phyloP scores from a whole-genome alignment of 2,888 invertebrate species.

The Synergus japonicus region DNA sequence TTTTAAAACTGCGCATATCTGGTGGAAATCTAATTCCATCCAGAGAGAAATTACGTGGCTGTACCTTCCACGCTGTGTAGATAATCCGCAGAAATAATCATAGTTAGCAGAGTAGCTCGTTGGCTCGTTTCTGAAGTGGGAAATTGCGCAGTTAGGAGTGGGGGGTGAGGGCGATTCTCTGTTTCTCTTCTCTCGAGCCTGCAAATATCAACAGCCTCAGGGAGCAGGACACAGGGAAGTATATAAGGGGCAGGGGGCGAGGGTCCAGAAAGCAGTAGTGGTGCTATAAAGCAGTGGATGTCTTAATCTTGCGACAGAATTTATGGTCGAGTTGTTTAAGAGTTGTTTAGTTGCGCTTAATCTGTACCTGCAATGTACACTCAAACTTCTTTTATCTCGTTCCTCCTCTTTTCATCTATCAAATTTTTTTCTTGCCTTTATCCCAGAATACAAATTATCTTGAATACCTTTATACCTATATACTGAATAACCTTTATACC shows the following conservation, averaged over 20 bases:
- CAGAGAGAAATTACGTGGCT: slow-evolving; percentile 12
- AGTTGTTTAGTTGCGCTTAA: slow-evolving; percentile 70
- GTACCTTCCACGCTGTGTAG: not conserved
- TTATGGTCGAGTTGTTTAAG: slow-evolving; percentile 69
- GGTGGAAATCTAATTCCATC: slow-evolving; percentile 19
- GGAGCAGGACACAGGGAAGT: slow-evolving; percentile 48
- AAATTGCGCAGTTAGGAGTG: slow-evolving; percentile 45
- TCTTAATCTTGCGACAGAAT: slow-evolving; percentile 69
- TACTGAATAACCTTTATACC: no score
- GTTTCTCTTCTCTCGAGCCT: slow-evolving; percentile 45
- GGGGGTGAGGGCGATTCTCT: slow-evolving; percentile 36
- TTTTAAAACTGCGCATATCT: slow-evolving; percentile 6
- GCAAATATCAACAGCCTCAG: slow-evolving; percentile 46
- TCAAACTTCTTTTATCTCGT: slow-evolving; percentile 25
- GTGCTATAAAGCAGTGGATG: slow-evolving; percentile 53
- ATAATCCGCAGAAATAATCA: slow-evolving; percentile 40
- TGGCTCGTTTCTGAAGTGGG: slow-evolving; percentile 50
- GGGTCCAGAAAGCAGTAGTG: slow-evolving; percentile 44
- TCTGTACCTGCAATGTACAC: slow-evolving; percentile 62
- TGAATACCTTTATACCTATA: no score
- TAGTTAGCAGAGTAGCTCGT: slow-evolving; percentile 25
- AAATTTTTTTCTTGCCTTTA: not conserved
- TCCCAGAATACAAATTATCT: not conserved
- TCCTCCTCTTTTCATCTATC: not conserved
- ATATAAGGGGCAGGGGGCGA: slow-evolving; percentile 25